Evolutionary conservation across 2,888 invertebrate species (phyloP).

Genomic region (Chloroclystis v-ata): DNA sequence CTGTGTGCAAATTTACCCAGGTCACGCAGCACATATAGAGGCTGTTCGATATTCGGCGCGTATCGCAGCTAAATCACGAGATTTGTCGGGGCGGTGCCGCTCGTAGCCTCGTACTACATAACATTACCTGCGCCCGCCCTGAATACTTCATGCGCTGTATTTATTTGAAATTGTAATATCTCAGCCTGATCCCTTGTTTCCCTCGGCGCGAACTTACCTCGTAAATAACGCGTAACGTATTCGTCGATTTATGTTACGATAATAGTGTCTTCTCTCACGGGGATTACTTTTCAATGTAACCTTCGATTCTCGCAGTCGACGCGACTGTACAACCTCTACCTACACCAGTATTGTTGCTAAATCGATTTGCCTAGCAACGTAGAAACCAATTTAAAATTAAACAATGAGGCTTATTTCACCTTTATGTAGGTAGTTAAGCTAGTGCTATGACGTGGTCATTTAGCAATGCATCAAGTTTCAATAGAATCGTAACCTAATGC

Average conservation of each 20-base stretch:
- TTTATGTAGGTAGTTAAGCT: constrained; percentile 1
- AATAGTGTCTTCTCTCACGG: constrained; percentile 53
- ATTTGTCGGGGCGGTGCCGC: constrained; percentile 62
- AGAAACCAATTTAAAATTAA: constrained; percentile 1
- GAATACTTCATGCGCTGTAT: constrained; percentile 76
- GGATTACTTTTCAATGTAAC: constrained; percentile 36
- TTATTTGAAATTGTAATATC: constrained; percentile 77
- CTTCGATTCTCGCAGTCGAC: constrained; percentile 12
- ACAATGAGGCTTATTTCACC: constrained; percentile 9
- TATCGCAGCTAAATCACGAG: constrained; percentile 75
- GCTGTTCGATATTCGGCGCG: constrained; percentile 73
- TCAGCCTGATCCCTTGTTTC: constrained; percentile 68
- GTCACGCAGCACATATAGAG: constrained; percentile 70
- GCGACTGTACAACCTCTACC: background rate
- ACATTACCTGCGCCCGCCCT: constrained; percentile 71
- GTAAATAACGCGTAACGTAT: constrained; percentile 69
- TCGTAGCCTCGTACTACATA: constrained; percentile 57
- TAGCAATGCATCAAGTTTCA: constrained; percentile 7
- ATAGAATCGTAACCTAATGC: constrained; percentile 4
- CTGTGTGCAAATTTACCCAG: constrained; percentile 69
- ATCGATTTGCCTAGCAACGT: constrained; percentile 1
- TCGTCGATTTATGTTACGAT: constrained; percentile 64
- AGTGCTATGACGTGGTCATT: constrained; percentile 5
- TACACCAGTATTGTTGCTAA: constrained; percentile 3
- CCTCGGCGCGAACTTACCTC: constrained; percentile 61